phyloP scores from a whole-genome alignment of 1,140 invertebrate genomes.

The Scaptomyza hsui region DNA sequence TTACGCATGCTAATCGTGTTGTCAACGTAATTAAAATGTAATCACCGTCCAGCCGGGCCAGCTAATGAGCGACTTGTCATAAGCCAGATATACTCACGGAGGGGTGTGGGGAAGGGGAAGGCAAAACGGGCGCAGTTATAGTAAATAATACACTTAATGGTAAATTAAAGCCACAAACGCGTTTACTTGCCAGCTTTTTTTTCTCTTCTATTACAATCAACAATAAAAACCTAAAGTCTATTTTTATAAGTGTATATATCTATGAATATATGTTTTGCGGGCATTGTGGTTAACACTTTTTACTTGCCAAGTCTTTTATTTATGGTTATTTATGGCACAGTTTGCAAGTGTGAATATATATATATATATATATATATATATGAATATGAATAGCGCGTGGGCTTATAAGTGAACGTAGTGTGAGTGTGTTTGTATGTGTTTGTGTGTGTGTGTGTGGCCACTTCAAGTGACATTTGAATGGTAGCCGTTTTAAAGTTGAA shows the following conservation, averaged over 20 bases:
- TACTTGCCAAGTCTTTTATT: slow-evolving; percentile 25
- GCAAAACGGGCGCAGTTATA: slow-evolving; percentile 39
- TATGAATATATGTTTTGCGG: slow-evolving; percentile 19
- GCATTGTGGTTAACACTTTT: slow-evolving; percentile 65
- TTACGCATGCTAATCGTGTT: slow-evolving; percentile 79
- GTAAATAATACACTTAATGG: slow-evolving; percentile 76
- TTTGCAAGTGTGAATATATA: slow-evolving; percentile 8
- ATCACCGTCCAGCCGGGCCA: slow-evolving; percentile 51
- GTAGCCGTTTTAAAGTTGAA: slow-evolving; percentile 23
- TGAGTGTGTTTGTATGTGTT: too few relatives aligned
- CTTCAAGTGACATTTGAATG: slow-evolving; percentile 41
- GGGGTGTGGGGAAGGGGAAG: neutral
- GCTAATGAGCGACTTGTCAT: slow-evolving; percentile 67
- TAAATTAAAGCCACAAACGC: slow-evolving; percentile 76
- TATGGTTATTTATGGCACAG: slow-evolving; percentile 64
- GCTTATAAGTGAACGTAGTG: slow-evolving; percentile 39
- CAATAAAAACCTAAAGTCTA: slow-evolving; percentile 55
- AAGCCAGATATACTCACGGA: slow-evolving; percentile 40
- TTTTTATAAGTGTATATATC: slow-evolving; percentile 38
- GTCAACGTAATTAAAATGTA: slow-evolving; percentile 80
- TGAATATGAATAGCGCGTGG: slow-evolving; percentile 23
- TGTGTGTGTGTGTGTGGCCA: slow-evolving; percentile 13
- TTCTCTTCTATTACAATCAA: slow-evolving; percentile 30
- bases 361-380: too few relatives aligned
- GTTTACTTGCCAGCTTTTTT: slow-evolving; percentile 31